These are phyloP conservation scores for Papilio xuthus DNA, from an alignment of 1,140 invertebrate genomes.

Conservation along the genomic window DNA sequence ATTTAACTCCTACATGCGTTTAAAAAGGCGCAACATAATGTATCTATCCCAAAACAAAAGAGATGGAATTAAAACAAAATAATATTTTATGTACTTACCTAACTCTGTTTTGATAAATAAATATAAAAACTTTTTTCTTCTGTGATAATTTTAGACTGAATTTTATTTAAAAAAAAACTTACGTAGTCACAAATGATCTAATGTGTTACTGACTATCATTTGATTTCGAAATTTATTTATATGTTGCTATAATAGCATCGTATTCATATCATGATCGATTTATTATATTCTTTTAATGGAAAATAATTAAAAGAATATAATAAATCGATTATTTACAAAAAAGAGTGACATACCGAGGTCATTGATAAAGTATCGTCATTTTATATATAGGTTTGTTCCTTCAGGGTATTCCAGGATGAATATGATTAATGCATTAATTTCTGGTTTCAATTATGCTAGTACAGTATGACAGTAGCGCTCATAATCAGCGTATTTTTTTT, in stretches of 20 bases:
- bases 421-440: neutral
- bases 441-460: no score
- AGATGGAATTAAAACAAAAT: neutral
- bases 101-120: neutral
- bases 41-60: neutral
- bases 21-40: no score
- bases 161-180: neutral
- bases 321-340: conserved; percentile 5
- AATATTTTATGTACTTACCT: neutral
- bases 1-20: no score
- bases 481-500: no score
- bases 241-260: neutral
- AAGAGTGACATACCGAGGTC: neutral
- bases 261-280: neutral
- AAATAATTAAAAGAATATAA: conserved; percentile 13
- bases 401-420: neutral
- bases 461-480: no score
- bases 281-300: conserved; percentile 12
- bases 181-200: neutral
- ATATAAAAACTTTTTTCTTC: neutral
- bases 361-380: neutral
- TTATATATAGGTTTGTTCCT: neutral
- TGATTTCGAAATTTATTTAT: neutral
- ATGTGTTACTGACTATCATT: neutral
- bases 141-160: neutral